Evolutionary conservation across 2,113 vertebrate species (phyloP).

Genomic region (Pungitius pungitius): DNA sequence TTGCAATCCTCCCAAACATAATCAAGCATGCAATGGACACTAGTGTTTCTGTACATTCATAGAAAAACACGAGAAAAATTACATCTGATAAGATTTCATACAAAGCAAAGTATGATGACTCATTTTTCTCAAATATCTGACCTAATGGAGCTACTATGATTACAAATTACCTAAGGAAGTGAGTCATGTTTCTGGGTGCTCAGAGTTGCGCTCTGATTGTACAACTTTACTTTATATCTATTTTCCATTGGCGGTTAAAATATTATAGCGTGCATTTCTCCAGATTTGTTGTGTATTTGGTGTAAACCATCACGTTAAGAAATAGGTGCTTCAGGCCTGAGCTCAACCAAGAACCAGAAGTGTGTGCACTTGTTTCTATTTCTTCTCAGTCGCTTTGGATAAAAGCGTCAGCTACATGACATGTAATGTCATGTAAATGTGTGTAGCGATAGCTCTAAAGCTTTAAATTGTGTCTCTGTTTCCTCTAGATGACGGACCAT

Average conservation of each 20-base stretch:
- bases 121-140: neutral
- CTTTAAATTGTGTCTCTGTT: neutral
- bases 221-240: no score
- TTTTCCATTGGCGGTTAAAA: no score
- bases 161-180: neutral
- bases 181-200: neutral
- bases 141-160: neutral
- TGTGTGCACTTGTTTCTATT: no score
- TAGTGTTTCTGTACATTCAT: no score
- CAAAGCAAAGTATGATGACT: no score
- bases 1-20: no score
- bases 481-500: conserved; percentile 73
- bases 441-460: neutral
- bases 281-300: neutral
- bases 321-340: neutral
- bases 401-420: no score
- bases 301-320: neutral
- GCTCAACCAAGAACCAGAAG: neutral
- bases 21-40: no score
- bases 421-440: no score
- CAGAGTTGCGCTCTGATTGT: neutral
- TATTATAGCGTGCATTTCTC: neutral
- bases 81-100: no score
- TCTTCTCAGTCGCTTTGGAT: no score
- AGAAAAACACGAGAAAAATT: no score